A percentile compares a stretch with the other conserved stretches of the same genome.
These are phyloP conservation scores for Hydra vulgaris DNA, from an alignment of 30 jellyfish, hydroid and myxozoan species.

Conservation along the genomic window DNA sequence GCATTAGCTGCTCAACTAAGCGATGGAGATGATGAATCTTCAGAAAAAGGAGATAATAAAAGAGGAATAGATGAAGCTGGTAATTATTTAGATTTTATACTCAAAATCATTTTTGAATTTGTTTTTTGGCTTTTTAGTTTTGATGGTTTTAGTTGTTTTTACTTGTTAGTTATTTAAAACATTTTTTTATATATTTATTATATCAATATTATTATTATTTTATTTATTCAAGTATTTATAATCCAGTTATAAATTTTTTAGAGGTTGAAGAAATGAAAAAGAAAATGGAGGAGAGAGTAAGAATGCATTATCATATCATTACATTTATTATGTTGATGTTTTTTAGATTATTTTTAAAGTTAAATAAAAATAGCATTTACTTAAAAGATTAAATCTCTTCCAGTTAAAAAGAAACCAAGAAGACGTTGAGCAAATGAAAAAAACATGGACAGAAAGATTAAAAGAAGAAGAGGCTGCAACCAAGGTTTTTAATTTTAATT, in stretches of 20 bases:
- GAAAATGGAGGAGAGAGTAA: slow-evolving; percentile 87
- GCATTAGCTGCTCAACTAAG: slow-evolving; percentile 21
- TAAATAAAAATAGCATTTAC: background rate
- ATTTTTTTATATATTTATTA: too few species aligned
- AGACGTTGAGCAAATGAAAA: slow-evolving; percentile 23
- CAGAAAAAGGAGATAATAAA: slow-evolving; percentile 1
- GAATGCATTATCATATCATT: background rate
- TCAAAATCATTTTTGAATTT: background rate
- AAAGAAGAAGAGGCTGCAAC: slow-evolving; percentile 26
- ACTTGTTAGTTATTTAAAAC: too few species aligned
- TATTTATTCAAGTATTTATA: too few species aligned
- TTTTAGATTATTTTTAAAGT: too few species aligned
- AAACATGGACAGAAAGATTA: slow-evolving; percentile 33
- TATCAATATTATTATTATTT: too few species aligned
- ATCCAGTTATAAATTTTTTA: slow-evolving; percentile 7
- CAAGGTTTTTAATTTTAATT: slow-evolving; percentile 23
- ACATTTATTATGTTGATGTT: too few species aligned
- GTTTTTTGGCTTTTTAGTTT: too few species aligned
- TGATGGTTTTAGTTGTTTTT: too few species aligned
- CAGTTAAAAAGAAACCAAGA: slow-evolving; percentile 31
- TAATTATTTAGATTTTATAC: background rate
- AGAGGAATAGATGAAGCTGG: slow-evolving; percentile 29
- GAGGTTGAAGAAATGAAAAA: slow-evolving; percentile 78
- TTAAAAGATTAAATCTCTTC: background rate
- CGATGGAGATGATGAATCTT: slow-evolving; percentile 8